These are phyloP conservation scores for Cuculus canorus DNA, from an alignment of 2,797 vertebrate genomes.

Conservation along the genomic window DNA sequence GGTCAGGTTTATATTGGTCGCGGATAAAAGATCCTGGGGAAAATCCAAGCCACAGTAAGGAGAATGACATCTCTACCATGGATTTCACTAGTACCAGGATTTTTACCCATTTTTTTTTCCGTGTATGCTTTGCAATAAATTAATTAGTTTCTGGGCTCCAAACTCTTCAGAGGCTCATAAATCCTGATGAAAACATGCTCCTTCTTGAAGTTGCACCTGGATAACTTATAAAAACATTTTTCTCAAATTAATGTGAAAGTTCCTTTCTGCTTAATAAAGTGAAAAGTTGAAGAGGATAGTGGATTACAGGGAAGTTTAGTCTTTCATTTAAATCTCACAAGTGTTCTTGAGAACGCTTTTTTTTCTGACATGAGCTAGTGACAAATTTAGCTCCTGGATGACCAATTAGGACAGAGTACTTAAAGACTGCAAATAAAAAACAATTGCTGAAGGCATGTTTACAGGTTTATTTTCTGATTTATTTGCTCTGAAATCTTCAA, in stretches of 20 bases:
- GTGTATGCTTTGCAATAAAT: neutral
- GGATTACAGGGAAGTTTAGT: neutral
- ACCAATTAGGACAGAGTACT: neutral
- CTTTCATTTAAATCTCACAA: neutral
- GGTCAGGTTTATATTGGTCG: neutral
- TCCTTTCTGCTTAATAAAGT: neutral
- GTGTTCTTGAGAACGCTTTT: neutral
- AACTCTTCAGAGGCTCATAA: constrained; percentile 30
- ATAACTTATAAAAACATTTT: constrained; percentile 5
- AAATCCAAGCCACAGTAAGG: neutral
- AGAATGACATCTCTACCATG: neutral
- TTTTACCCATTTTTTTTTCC: neutral
- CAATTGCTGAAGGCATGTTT: neutral
- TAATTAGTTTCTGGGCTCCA: constrained; percentile 13
- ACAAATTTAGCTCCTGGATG: neutral
- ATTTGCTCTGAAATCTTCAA: neutral
- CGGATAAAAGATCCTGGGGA: neutral
- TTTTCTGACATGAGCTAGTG: neutral
- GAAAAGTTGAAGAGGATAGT: neutral
- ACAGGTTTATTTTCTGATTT: neutral
- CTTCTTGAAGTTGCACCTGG: constrained; percentile 58
- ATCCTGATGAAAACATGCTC: constrained; percentile 25
- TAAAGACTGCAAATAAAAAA: neutral
- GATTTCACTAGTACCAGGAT: neutral
- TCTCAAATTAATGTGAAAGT: neutral